Conservation (phyloP, 2,797 vertebrate genomes). For the Tachyglossus aculeatus region DNA sequence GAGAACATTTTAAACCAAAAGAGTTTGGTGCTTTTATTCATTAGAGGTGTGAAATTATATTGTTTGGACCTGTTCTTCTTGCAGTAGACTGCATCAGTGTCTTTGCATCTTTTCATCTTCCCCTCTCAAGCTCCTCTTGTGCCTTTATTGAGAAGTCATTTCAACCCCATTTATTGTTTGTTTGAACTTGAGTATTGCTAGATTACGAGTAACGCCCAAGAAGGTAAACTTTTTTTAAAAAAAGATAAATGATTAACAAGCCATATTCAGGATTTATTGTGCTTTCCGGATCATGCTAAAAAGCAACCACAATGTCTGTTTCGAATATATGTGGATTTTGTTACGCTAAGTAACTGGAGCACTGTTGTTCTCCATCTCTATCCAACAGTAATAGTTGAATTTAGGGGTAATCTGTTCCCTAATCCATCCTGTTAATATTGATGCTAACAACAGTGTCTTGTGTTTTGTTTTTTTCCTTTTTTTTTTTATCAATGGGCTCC, state of each 20-base stretch:
- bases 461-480: slow-evolving; percentile 72
- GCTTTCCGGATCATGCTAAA: slow-evolving; percentile 50
- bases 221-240: too few relatives aligned
- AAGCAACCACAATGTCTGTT: slow-evolving; percentile 55
- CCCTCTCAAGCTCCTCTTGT: background rate
- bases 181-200: background rate
- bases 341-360: slow-evolving; percentile 67
- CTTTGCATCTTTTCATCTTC: background rate
- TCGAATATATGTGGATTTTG: slow-evolving; percentile 65
- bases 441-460: slow-evolving; percentile 87
- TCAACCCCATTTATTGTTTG: background rate
- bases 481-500: slow-evolving; percentile 75
- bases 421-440: slow-evolving; percentile 77
- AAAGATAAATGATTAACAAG: slow-evolving; percentile 30
- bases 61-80: background rate
- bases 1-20: background rate
- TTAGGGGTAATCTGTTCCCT: slow-evolving; percentile 74
- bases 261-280: slow-evolving; percentile 52
- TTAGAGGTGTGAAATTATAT: background rate
- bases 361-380: slow-evolving; percentile 12
- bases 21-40: background rate
- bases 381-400: slow-evolving; percentile 24
- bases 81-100: slow-evolving; percentile 6
- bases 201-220: too few relatives aligned
- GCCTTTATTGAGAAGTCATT: slow-evolving; percentile 21